Percentiles rank a stretch among this genome's conserved stretches.
Conservation (phyloP, 2,113 vertebrate genomes). For the Pedionomus torquatus region DNA sequence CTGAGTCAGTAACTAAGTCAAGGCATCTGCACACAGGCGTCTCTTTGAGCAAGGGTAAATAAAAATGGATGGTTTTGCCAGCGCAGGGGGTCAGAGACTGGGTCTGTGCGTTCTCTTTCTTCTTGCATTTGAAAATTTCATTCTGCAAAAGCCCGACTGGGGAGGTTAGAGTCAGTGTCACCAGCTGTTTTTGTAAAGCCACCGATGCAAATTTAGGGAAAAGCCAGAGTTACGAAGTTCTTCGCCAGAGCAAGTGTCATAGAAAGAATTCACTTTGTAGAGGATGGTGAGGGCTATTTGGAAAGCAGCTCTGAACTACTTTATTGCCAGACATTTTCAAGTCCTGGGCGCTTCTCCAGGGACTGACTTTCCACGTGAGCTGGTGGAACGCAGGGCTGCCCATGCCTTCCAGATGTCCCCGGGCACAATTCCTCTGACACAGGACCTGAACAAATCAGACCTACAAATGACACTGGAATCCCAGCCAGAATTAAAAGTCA, state of each 20-base stretch:
- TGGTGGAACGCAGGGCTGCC: not conserved
- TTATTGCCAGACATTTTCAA: not conserved
- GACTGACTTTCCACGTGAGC: not conserved
- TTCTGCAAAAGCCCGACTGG: not conserved
- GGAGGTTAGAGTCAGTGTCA: not conserved
- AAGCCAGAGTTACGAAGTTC: not conserved
- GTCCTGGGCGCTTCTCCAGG: not conserved
- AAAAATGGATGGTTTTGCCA: not conserved
- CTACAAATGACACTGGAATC: not conserved
- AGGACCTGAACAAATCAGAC: not conserved
- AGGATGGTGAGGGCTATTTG: not conserved
- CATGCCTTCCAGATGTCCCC: not conserved
- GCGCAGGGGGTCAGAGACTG: not conserved
- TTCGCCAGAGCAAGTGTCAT: not conserved
- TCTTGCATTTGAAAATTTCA: not conserved
- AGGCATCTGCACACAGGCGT: not conserved
- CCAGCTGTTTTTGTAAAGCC: not conserved
- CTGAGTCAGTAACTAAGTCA: not conserved
- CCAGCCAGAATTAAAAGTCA: not conserved
- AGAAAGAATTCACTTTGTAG: not conserved
- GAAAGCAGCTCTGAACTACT: not conserved
- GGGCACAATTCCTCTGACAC: not conserved
- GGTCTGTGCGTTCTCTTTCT: not conserved
- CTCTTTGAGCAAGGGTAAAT: not conserved
- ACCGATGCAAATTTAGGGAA: not conserved